phyloP scores from a whole-genome alignment of 2,888 invertebrate genomes.

The Creontiades dilutus region DNA sequence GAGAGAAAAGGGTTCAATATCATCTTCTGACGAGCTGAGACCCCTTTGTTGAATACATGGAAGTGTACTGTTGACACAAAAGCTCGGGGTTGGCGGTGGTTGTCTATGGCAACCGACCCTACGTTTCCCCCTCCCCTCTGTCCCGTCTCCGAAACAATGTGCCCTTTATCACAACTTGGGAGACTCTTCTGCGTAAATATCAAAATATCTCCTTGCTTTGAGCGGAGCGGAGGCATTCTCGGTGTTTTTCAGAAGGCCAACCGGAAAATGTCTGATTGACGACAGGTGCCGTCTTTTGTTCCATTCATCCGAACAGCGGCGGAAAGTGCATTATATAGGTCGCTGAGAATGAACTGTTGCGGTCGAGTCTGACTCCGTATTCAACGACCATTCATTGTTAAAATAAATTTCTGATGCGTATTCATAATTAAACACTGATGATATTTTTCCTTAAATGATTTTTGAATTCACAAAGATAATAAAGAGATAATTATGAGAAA shows the following conservation, averaged over 20 bases:
- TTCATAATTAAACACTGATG: no score
- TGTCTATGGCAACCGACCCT: conserved; percentile 69
- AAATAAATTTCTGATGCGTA: no score
- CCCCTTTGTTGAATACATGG: conserved; percentile 63
- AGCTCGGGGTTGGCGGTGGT: conserved; percentile 68
- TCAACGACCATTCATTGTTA: no score
- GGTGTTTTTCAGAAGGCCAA: not conserved
- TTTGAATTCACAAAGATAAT: no score
- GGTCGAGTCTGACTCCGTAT: no score
- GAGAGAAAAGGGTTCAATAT: conserved; percentile 60
- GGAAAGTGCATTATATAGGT: no score
- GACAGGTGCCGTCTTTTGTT: no score
- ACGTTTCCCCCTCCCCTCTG: not conserved
- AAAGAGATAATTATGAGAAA: no score
- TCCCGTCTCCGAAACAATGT: conserved; percentile 36
- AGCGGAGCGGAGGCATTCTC: not conserved
- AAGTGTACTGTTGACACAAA: conserved; percentile 70
- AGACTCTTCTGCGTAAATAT: conserved; percentile 60
- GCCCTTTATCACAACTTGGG: conserved; percentile 60
- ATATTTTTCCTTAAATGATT: no score
- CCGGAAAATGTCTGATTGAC: no score
- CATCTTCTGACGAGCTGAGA: conserved; percentile 43
- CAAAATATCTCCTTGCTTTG: conserved; percentile 41
- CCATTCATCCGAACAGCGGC: no score
- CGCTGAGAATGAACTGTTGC: no score